Evolutionary conservation across 2,888 invertebrate genomes (phyloP).

Genomic region (Muschampia plurimacula): DNA sequence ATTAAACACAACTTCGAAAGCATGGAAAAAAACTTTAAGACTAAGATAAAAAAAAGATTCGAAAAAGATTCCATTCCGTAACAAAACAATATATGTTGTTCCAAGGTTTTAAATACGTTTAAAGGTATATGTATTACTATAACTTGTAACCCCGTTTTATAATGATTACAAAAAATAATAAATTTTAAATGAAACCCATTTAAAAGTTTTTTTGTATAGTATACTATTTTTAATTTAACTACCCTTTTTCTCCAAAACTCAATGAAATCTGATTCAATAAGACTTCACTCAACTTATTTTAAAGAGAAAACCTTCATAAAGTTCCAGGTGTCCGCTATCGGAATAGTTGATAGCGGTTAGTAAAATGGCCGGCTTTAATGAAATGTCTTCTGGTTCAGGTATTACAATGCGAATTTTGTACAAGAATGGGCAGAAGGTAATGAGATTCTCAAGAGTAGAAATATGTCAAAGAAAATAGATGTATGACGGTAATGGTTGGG

Average conservation of each 20-base stretch:
- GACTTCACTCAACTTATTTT: background rate
- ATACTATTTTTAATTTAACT: too few relatives aligned
- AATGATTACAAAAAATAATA: too few relatives aligned
- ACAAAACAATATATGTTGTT: too few relatives aligned
- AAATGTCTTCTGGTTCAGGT: conserved; percentile 1
- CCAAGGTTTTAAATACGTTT: too few relatives aligned
- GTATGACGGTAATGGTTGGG: background rate
- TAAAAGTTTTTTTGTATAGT: too few relatives aligned
- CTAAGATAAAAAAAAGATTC: too few relatives aligned
- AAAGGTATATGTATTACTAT: too few relatives aligned
- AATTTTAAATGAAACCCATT: too few relatives aligned
- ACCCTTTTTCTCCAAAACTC: background rate
- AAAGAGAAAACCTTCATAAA: background rate
- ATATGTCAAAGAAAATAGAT: background rate
- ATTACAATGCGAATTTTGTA: conserved; percentile 2
- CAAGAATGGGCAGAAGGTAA: background rate
- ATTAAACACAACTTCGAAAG: too few relatives aligned
- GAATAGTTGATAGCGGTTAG: conserved; percentile 3
- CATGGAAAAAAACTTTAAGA: too few relatives aligned
- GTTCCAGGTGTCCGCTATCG: background rate
- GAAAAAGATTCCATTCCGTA: too few relatives aligned
- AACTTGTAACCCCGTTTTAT: too few relatives aligned
- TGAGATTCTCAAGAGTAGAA: background rate
- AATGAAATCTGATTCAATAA: background rate
- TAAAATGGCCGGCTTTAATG: conserved; percentile 1